Evolutionary conservation across 2,113 vertebrate species (phyloP), one percentile per base, ranked within the genome.

Genomic region (Periophthalmus modestus): DNA sequence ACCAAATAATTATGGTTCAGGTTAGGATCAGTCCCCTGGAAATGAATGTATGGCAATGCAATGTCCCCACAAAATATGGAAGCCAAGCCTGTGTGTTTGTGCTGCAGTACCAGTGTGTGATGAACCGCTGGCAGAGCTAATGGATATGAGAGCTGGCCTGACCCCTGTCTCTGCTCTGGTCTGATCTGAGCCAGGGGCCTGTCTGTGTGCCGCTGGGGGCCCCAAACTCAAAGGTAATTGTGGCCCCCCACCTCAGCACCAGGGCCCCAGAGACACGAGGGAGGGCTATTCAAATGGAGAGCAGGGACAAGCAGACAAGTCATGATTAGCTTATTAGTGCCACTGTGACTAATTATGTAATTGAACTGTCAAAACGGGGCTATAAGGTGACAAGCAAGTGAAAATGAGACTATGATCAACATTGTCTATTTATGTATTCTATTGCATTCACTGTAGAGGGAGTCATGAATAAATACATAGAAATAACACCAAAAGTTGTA

Each of bases 321-420:
- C 79, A 92, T 93, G 87, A 93, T 93, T 91, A 92, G 88, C 87
- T 93, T 91, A 93, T 94, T 93, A 93, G 85, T 75, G 54, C 55
- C 0, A 68, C 83, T 89, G 91, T 92, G 89, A 91, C 92, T 94
- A 94, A 94, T 94, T 91, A 92, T 62, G 89, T 92, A 92, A 93
- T 93, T 93, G 93, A 91, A 87, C 85, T 91, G 89, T 93, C 89
- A 90, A 88, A 92, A 79, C 81, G 79, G 65, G 73, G 75, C 82
- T 78, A 75, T 59, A 66, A 78, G 82, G 79, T 65, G 62, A 65
- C 33, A 39, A 12, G 62, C 19, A 5, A 16, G 33, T 36, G 33
- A 19, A 34, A 61, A 18, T 63, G 28, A 36, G 15, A 63, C 18
- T 36, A 63, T 34, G 34, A 19, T 65, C 34, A 65, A 34, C 16